These are phyloP conservation scores for Cryptoblepharus egeriae DNA, from an alignment of 2,797 vertebrate species.

Conservation along the genomic window DNA sequence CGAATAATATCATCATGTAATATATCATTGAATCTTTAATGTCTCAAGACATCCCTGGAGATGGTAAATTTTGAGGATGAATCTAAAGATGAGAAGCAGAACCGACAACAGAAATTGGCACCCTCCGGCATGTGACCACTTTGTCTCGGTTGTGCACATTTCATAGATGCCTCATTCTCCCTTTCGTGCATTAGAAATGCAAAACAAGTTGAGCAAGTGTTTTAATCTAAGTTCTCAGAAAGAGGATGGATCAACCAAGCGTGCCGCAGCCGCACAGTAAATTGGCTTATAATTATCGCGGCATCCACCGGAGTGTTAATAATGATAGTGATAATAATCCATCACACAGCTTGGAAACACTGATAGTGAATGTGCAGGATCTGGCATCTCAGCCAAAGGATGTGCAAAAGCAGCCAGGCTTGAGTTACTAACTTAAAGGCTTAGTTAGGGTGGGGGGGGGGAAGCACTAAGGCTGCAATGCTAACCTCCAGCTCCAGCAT, in stretches of 20 bases:
- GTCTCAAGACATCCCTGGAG: not conserved
- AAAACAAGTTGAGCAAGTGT: not conserved
- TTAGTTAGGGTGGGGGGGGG: too few relatives aligned
- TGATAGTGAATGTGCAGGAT: not conserved
- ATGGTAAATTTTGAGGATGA: not conserved
- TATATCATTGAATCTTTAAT: too few relatives aligned
- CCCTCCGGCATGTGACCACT: rapidly evolving
- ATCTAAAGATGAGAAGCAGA: not conserved
- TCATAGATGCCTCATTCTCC: not conserved
- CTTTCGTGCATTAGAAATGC: constrained; percentile 13
- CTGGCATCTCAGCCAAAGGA: not conserved
- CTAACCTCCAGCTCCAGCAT: too few relatives aligned
- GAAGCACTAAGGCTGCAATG: too few relatives aligned
- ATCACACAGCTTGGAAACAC: not conserved
- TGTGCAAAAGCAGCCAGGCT: rapidly evolving
- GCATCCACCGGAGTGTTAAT: not conserved
- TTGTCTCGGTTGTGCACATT: rapidly evolving
- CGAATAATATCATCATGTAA: too few relatives aligned
- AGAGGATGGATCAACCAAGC: not conserved
- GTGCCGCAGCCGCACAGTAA: not conserved
- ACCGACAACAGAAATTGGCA: too few relatives aligned
- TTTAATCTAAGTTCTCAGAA: constrained; percentile 33
- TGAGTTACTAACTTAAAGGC: too few relatives aligned
- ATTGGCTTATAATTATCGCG: constrained; percentile 1
- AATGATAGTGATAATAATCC: not conserved